Base-by-base conservation (phyloP, 2,888 invertebrate species). In the Helobdella robusta region DNA sequence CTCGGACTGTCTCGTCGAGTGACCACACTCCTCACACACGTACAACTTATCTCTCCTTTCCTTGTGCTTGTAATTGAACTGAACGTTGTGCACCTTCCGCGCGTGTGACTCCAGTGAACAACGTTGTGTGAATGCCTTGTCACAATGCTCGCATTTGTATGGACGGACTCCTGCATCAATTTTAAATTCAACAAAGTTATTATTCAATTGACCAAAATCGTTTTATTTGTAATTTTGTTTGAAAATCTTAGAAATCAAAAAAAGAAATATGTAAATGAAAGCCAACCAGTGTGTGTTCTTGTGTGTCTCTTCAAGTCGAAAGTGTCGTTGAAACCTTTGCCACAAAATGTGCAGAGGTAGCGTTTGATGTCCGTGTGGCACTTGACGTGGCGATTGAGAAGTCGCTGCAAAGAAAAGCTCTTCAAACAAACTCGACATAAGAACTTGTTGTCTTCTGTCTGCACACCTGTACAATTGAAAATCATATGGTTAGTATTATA, bases 241-340 rank as follows among this genome's bases (percentile, higher is more conserved):
- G n/a, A n/a, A n/a, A n/a, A n/a, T n/a, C n/a, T n/a, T 15, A 40
- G 11, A 15, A 40, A n/a, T 40, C 11, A 40, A 40, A 40, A n/a
- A 40, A 40, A 40, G 11, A 4, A 18, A 2, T 48, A 15, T 5
- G 48, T 20, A 28, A 25, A 34, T 64, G 25, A 60, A 28, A 25
- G 32, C 65, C 25, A 60, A 85, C 85, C 97, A 70, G 98, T 99
- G 80, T 99, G 98, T 71, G 98, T 99, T 77, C 98, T 84, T 25
- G 98, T 99, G 82, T 99, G 98, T 75, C 98, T 84, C 80, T 99
- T 99, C 74, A 99, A 83, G 80, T 99, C 98, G 79, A 99, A 99
- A 0, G 97, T 99, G 79, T 99, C 98, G 78, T 99, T 99, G 84
- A 99, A 99, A 32, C 98, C 98, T 81, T 99, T 99, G 67, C 95